Evolutionary conservation across 2,888 invertebrate genomes (phyloP).

Genomic region (Tenthredo distinguenda): DNA sequence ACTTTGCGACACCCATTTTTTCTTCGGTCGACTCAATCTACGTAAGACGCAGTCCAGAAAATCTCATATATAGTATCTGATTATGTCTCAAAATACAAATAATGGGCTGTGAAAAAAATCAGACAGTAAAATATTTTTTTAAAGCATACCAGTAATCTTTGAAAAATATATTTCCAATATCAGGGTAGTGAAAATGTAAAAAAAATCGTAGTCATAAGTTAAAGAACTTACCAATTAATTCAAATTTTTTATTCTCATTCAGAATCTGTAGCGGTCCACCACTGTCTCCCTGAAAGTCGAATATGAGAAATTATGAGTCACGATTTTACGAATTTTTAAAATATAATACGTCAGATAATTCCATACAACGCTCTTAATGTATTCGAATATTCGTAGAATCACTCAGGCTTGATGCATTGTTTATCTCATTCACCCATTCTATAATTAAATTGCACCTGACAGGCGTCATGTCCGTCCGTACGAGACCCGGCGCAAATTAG

Average conservation of each 20-base stretch:
- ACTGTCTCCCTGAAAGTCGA: constrained; percentile 61
- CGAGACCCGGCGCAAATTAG: constrained; percentile 61
- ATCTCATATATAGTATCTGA: too few relatives aligned
- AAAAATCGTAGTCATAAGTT: not conserved
- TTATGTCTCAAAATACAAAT: too few relatives aligned
- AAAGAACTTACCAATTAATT: constrained; percentile 59
- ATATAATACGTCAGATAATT: not conserved
- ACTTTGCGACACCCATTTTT: too few relatives aligned
- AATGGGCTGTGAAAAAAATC: too few relatives aligned
- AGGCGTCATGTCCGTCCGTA: constrained; percentile 58
- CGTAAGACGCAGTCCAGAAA: too few relatives aligned
- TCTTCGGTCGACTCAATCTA: too few relatives aligned
- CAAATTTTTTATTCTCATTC: constrained; percentile 57
- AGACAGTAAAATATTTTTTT: too few relatives aligned
- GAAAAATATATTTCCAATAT: not conserved
- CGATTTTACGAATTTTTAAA: constrained; percentile 8
- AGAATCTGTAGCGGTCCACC: constrained; percentile 64
- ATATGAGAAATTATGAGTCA: constrained; percentile 4
- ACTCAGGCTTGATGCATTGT: not conserved
- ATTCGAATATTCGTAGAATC: not conserved
- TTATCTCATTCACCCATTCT: not conserved
- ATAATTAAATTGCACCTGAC: constrained; percentile 55
- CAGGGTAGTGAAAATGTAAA: not conserved
- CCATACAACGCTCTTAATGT: not conserved
- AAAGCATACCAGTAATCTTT: too few relatives aligned